These are phyloP conservation scores for Helicoverpa assulta DNA, from an alignment of 2,888 invertebrate species.

Conservation along the genomic window DNA sequence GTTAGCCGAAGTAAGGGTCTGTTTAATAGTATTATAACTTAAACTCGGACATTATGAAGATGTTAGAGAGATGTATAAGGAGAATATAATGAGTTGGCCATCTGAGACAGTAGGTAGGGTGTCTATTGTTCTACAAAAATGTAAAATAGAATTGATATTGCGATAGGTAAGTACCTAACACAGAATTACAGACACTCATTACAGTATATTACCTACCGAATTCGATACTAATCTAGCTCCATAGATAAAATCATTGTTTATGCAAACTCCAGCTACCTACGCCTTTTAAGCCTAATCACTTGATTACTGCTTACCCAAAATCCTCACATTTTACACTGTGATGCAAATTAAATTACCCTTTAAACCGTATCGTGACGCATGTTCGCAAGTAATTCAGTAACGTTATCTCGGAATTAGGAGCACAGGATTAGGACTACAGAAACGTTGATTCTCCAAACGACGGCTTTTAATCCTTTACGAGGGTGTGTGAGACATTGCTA, in stretches of 20 bases:
- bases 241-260: conserved; percentile 35
- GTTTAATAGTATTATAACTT: conserved; percentile 26
- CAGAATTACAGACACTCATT: no score
- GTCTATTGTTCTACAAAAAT: no score
- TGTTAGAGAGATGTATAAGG: neutral
- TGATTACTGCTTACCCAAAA: conserved; percentile 56
- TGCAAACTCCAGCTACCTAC: conserved; percentile 40
- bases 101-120: neutral
- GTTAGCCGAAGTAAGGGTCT: conserved; percentile 11
- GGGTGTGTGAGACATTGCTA: conserved; percentile 71
- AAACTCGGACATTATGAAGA: conserved; percentile 12
- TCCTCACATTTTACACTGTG: conserved; percentile 63
- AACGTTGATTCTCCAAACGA: conserved; percentile 38
- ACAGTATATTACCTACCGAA: no score
- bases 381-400: conserved; percentile 67
- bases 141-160: no score
- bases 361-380: conserved; percentile 68
- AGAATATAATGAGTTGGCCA: neutral
- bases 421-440: conserved; percentile 64
- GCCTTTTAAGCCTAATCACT: conserved; percentile 35
- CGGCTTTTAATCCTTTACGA: conserved; percentile 73
- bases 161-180: no score
- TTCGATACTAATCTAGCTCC: neutral
- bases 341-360: conserved; percentile 72
- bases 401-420: conserved; percentile 81